These are phyloP conservation scores for Tiliacea aurago DNA, from an alignment of 2,888 invertebrate species.

Conservation along the genomic window DNA sequence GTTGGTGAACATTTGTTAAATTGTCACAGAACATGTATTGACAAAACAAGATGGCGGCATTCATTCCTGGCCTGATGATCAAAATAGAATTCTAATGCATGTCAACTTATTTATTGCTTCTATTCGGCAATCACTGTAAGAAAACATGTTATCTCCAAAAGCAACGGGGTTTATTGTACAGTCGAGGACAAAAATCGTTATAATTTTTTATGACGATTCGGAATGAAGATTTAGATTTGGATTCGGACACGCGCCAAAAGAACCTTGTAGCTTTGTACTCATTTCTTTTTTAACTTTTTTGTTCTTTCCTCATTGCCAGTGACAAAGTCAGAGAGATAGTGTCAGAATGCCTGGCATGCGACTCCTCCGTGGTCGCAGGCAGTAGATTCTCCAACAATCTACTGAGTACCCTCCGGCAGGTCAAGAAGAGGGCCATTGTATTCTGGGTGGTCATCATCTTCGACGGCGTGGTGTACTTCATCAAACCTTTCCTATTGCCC, in stretches of 20 bases:
- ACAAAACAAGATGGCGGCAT: background rate
- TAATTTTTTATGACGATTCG: too few relatives aligned
- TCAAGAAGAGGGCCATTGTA: slow-evolving; percentile 76
- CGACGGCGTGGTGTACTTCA: slow-evolving; percentile 71
- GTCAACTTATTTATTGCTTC: too few relatives aligned
- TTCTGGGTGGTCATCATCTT: slow-evolving; percentile 75
- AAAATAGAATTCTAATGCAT: too few relatives aligned
- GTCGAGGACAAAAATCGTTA: too few relatives aligned
- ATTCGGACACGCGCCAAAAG: too few relatives aligned
- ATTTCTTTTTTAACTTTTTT: background rate
- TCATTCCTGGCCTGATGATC: too few relatives aligned
- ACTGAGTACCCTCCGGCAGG: slow-evolving; percentile 64
- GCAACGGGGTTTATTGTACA: too few relatives aligned
- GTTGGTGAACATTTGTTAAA: background rate
- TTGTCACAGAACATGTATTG: background rate
- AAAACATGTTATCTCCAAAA: too few relatives aligned
- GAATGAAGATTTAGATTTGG: too few relatives aligned
- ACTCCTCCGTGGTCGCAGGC: slow-evolving; percentile 62
- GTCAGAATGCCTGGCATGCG: slow-evolving; percentile 67
- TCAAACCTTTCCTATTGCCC: slow-evolving; percentile 70
- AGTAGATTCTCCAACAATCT: slow-evolving; percentile 75
- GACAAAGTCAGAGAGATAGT: slow-evolving; percentile 70
- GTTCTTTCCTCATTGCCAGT: slow-evolving; percentile 57
- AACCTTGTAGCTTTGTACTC: background rate
- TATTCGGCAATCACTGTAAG: too few relatives aligned